These are phyloP conservation scores for Grammomys surdaster DNA, from an alignment of 2,113 vertebrate genomes.

Conservation along the genomic window DNA sequence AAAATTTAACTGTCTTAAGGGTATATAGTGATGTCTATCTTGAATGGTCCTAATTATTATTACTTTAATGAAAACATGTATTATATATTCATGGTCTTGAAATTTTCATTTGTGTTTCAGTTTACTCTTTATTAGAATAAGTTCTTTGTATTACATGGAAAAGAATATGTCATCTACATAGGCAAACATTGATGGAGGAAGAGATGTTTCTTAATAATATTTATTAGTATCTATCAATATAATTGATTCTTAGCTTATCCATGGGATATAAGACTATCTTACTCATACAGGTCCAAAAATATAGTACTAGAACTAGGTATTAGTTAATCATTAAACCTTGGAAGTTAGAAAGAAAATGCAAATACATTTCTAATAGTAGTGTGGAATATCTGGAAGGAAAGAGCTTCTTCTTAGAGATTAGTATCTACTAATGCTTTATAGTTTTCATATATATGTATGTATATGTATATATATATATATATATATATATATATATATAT, in stretches of 20 bases:
- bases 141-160: neutral
- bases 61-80: neutral
- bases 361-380: neutral
- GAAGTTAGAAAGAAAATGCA: neutral
- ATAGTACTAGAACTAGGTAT: neutral
- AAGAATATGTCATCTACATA: neutral
- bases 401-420: neutral
- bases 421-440: neutral
- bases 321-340: neutral
- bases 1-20: too few species aligned
- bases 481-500: too few species aligned
- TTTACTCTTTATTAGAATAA: neutral
- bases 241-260: neutral
- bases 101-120: neutral
- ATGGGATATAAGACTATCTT: neutral
- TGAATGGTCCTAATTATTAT: neutral
- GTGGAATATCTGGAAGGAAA: neutral
- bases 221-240: neutral
- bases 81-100: neutral
- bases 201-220: neutral
- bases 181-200: neutral
- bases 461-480: too few species aligned
- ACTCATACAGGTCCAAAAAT: neutral
- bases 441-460: neutral
- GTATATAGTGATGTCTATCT: too few species aligned